A percentile compares a stretch with the other conserved stretches of the same genome.
These are phyloP conservation scores for Heliconius himera DNA, from an alignment of 1,140 invertebrate genomes.

Conservation along the genomic window DNA sequence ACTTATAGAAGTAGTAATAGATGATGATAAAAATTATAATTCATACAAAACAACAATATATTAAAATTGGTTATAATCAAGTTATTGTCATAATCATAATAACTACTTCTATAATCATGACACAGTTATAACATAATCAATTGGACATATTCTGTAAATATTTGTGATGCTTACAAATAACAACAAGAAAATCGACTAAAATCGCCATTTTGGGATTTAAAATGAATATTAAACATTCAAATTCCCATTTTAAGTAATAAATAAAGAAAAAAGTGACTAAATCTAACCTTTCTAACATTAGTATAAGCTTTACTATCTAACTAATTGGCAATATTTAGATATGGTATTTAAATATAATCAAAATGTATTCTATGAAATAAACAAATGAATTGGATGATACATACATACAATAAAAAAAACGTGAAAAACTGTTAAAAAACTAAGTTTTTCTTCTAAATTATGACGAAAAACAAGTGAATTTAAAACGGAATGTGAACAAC, in stretches of 20 bases:
- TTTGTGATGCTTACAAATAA: constrained; percentile 11
- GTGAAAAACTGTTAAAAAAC: not conserved
- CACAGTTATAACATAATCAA: not conserved
- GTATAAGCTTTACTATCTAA: constrained; percentile 8
- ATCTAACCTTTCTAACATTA: constrained; percentile 2
- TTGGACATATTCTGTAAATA: not conserved
- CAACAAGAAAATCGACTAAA: not conserved
- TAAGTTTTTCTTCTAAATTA: not conserved
- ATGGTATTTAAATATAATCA: not conserved
- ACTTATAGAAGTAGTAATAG: not conserved
- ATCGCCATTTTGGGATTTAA: not conserved
- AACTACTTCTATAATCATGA: constrained; percentile 8
- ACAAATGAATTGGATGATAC: not conserved
- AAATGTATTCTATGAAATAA: not conserved
- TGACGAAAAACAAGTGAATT: not conserved
- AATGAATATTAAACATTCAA: not conserved
- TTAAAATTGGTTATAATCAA: not conserved
- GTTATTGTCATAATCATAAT: constrained; percentile 2
- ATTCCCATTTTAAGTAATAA: constrained; percentile 3
- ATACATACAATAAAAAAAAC: not conserved
- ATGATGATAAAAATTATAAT: constrained; percentile 35
- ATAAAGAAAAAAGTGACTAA: constrained; percentile 6
- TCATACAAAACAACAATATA: not conserved
- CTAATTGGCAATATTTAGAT: constrained; percentile 9
- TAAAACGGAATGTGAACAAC: not conserved